Evolutionary conservation across 2,888 invertebrate genomes (phyloP).

Genomic region (Hecatera dysodea): DNA sequence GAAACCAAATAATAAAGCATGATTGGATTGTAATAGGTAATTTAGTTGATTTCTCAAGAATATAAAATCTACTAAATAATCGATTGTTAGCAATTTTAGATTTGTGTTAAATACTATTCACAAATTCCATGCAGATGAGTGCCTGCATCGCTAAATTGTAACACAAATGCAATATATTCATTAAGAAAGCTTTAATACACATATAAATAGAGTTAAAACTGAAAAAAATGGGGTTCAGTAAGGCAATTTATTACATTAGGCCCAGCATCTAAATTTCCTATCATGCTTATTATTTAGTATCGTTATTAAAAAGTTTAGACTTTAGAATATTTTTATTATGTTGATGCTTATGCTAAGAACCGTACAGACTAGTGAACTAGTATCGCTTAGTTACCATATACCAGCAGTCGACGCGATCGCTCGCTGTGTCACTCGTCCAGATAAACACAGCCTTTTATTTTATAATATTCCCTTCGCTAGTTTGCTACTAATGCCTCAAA

Average conservation of each 20-base stretch:
- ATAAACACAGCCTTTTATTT: slow-evolving; percentile 47
- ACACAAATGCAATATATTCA: neutral
- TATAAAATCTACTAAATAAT: slow-evolving; percentile 29
- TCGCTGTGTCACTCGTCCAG: slow-evolving; percentile 63
- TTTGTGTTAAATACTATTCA: neutral
- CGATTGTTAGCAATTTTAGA: neutral
- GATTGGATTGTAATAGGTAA: slow-evolving; percentile 17
- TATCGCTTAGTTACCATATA: slow-evolving; percentile 70
- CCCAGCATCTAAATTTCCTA: neutral
- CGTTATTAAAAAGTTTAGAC: slow-evolving; percentile 42
- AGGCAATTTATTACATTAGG: slow-evolving; percentile 16
- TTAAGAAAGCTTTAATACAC: neutral
- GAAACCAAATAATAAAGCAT: slow-evolving; percentile 58
- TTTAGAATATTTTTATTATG: slow-evolving; percentile 54
- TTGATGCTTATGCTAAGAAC: slow-evolving; percentile 57
- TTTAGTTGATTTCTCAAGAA: slow-evolving; percentile 31
- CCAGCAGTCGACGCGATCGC: slow-evolving; percentile 73
- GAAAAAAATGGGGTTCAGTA: slow-evolving; percentile 19
- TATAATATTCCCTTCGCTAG: neutral
- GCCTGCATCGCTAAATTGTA: slow-evolving; percentile 4
- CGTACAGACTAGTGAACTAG: slow-evolving; percentile 74
- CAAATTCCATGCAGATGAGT: neutral
- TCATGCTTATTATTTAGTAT: slow-evolving; percentile 56
- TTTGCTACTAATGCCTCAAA: neutral
- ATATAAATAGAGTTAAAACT: neutral